phyloP scores from a whole-genome alignment of 2,888 invertebrate genomes.

The Tetragnatha montana region DNA sequence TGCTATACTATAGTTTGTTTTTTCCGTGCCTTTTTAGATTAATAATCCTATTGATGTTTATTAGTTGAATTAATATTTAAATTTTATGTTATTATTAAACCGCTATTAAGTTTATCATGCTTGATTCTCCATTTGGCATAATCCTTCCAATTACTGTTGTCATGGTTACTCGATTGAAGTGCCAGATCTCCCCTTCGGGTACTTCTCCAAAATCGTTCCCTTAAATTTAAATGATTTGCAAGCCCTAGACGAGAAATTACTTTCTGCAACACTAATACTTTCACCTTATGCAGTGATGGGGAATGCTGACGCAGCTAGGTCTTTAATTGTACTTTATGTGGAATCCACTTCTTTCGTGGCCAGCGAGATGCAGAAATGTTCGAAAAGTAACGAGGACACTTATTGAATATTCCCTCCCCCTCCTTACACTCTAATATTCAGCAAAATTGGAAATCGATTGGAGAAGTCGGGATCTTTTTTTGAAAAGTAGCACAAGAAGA shows the following conservation, averaged over 20 bases:
- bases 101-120: neutral
- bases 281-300: neutral
- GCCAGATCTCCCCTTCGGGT: neutral
- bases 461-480: neutral
- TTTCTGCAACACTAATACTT: neutral
- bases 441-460: constrained; percentile 65
- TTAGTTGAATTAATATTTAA: neutral
- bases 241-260: neutral
- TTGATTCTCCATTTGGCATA: neutral
- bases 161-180: neutral
- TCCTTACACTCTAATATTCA: constrained; percentile 33
- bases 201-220: constrained; percentile 1
- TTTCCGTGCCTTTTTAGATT: too few relatives aligned
- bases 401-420: constrained; percentile 54
- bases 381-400: constrained; percentile 32
- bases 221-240: constrained; percentile 33
- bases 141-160: neutral
- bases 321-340: constrained; percentile 16
- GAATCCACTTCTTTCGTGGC: neutral
- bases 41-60: too few relatives aligned
- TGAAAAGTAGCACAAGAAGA: constrained; percentile 5
- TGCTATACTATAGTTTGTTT: too few relatives aligned
- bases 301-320: constrained; percentile 27
- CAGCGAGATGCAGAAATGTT: neutral
- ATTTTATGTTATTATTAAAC: neutral